These are phyloP conservation scores for Sphecodes monilicornis DNA, from an alignment of 2,888 invertebrate genomes.

Conservation along the genomic window DNA sequence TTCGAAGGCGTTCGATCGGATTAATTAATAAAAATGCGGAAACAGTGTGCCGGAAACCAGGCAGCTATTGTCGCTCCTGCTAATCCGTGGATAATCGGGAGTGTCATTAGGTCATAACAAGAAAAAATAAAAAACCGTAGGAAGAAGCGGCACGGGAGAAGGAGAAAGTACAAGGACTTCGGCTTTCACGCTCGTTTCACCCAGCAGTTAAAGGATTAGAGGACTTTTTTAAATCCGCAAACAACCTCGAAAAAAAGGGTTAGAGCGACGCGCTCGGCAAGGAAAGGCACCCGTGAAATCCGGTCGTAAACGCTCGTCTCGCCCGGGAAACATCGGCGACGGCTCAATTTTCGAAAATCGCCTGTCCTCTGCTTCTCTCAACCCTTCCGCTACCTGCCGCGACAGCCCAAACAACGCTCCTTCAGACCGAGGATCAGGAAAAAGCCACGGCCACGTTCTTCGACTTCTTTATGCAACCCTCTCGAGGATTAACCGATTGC, in stretches of 20 bases:
- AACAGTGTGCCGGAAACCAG: not conserved
- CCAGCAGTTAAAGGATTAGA: slow-evolving; percentile 53
- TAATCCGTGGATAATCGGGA: slow-evolving; percentile 10
- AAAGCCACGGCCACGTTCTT: not conserved
- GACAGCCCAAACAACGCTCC: slow-evolving; percentile 2
- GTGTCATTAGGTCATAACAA: slow-evolving; percentile 22
- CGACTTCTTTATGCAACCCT: not conserved
- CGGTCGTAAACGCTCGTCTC: slow-evolving; percentile 66
- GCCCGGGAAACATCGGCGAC: slow-evolving; percentile 59
- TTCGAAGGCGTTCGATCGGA: not conserved
- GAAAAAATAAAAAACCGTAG: not conserved
- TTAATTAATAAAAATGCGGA: not conserved
- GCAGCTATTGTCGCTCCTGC: not conserved
- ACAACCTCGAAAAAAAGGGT: slow-evolving; percentile 57
- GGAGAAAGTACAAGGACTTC: not conserved
- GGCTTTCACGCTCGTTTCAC: not conserved
- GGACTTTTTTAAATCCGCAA: slow-evolving; percentile 50
- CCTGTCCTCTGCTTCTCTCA: slow-evolving; percentile 43
- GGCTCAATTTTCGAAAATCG: slow-evolving; percentile 69
- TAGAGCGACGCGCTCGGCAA: slow-evolving; percentile 30
- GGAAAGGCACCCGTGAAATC: slow-evolving; percentile 59
- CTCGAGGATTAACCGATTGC: slow-evolving; percentile 1
- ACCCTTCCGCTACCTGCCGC: slow-evolving; percentile 73
- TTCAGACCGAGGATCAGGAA: not conserved
- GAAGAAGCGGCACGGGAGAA: too few relatives aligned